Percentiles rank a stretch among this genome's conserved stretches.
These are phyloP conservation scores for Catharus minimus DNA, from an alignment of 2,113 vertebrate species.

Conservation along the genomic window DNA sequence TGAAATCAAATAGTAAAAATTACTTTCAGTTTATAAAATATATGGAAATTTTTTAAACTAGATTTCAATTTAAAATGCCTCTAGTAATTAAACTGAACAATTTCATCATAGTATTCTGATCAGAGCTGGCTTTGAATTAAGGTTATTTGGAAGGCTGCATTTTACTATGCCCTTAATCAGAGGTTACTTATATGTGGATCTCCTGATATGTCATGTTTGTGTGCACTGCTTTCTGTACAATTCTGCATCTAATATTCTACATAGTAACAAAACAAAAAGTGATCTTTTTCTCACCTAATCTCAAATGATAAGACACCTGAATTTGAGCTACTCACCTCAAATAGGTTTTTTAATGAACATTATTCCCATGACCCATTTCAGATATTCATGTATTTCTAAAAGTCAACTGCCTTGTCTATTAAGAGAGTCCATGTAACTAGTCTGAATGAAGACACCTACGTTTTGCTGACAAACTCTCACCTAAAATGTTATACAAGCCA, in stretches of 20 bases:
- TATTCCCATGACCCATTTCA: neutral
- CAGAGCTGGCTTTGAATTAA: neutral
- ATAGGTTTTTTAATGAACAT: neutral
- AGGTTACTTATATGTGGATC: neutral
- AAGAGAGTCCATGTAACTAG: neutral
- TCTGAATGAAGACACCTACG: neutral
- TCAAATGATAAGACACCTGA: neutral
- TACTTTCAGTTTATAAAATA: neutral
- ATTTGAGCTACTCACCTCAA: neutral
- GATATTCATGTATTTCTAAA: neutral
- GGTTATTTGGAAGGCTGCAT: neutral
- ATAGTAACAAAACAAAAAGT: neutral
- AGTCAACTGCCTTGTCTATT: neutral
- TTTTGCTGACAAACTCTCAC: neutral
- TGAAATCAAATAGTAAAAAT: neutral
- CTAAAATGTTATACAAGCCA: neutral
- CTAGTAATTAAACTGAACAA: neutral
- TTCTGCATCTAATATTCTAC: neutral
- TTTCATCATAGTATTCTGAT: neutral
- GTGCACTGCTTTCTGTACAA: neutral
- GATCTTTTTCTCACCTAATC: neutral
- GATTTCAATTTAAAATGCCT: neutral
- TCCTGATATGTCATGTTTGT: fast-evolving
- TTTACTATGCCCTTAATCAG: neutral
- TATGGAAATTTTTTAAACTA: neutral